These are phyloP conservation scores for Holcopasites calliopsidis DNA, from an alignment of 1,140 invertebrate genomes.

Conservation along the genomic window DNA sequence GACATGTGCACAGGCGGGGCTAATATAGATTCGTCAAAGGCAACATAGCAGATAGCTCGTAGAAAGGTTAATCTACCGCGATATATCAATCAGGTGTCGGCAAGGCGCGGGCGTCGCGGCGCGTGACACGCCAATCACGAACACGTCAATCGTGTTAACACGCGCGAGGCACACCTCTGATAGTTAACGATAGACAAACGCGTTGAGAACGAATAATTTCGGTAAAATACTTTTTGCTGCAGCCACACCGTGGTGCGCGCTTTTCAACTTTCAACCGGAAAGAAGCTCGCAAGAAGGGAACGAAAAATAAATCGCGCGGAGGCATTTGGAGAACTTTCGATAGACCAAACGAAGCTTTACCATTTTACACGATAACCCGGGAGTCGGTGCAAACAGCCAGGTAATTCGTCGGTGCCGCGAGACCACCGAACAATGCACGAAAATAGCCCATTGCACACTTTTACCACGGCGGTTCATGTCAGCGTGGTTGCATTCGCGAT, in stretches of 20 bases:
- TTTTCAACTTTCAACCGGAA: no score
- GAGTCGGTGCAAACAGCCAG: neutral
- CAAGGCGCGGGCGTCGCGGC: neutral
- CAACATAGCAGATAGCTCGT: slow-evolving; percentile 19
- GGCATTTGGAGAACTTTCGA: neutral
- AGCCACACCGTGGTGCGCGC: neutral
- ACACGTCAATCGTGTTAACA: slow-evolving; percentile 19
- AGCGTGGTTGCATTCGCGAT: slow-evolving; percentile 67
- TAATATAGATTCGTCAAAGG: slow-evolving; percentile 30
- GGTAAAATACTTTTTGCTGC: neutral
- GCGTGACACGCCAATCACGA: slow-evolving; percentile 6
- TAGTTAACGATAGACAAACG: slow-evolving; percentile 14
- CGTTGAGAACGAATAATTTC: neutral
- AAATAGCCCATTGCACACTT: slow-evolving; percentile 66
- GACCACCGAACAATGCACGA: slow-evolving; percentile 63
- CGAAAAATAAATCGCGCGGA: neutral
- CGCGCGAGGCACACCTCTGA: neutral
- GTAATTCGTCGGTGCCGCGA: slow-evolving; percentile 50
- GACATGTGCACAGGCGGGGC: no score
- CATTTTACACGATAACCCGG: neutral
- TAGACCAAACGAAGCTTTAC: slow-evolving; percentile 4
- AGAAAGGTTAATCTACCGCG: slow-evolving; percentile 41
- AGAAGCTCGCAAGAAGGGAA: neutral
- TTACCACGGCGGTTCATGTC: slow-evolving; percentile 60
- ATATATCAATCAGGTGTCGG: slow-evolving; percentile 35